These are phyloP conservation scores for Drosophila pachea DNA, from an alignment of 1,140 invertebrate species.

Conservation along the genomic window DNA sequence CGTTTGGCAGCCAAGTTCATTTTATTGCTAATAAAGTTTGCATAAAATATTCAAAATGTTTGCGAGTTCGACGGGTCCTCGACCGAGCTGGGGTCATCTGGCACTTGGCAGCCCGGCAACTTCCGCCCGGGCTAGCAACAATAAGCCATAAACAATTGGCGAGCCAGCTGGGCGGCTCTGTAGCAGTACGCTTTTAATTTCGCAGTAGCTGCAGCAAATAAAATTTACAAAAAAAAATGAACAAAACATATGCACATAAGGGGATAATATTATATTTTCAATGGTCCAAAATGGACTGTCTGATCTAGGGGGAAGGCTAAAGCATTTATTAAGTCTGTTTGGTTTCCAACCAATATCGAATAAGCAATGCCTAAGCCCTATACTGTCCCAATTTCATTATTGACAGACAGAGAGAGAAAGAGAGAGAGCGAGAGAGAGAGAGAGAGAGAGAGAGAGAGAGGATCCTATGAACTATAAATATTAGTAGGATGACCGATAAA, in stretches of 20 bases:
- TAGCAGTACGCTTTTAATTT: constrained; percentile 37
- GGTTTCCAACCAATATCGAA: too few relatives aligned
- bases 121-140: constrained; percentile 38
- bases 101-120: constrained; percentile 3
- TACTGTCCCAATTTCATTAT: too few relatives aligned
- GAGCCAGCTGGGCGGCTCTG: constrained; percentile 39
- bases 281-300: too few relatives aligned
- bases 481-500: too few relatives aligned
- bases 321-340: too few relatives aligned
- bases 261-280: too few relatives aligned
- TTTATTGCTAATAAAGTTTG: constrained; percentile 61
- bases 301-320: too few relatives aligned
- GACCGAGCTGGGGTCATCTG: constrained; percentile 2
- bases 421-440: neutral
- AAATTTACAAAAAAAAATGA: constrained; percentile 17
- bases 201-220: constrained; percentile 28
- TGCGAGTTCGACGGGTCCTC: constrained; percentile 1
- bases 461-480: too few relatives aligned
- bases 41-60: constrained; percentile 58
- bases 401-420: too few relatives aligned
- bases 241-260: neutral
- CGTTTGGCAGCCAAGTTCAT: constrained; percentile 40
- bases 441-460: too few relatives aligned
- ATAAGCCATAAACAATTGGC: constrained; percentile 65
- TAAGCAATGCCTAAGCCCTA: too few relatives aligned